Base-by-base conservation (phyloP, 1,140 invertebrate species). In the Pararge aegeria region DNA sequence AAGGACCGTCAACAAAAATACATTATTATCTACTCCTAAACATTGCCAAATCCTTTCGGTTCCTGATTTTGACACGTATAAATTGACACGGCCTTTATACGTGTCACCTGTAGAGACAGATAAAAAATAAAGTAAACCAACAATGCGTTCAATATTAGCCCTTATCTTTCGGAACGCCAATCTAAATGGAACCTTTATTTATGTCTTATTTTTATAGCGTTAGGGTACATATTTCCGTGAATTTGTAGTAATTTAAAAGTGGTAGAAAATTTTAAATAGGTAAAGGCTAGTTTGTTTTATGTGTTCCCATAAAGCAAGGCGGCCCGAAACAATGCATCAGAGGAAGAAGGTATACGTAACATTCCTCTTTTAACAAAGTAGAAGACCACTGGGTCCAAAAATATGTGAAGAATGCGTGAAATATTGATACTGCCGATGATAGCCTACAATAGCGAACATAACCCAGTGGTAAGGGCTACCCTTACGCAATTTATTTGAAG, bases 51-150 rank as follows among this genome's bases (percentile, higher is more conserved):
- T 12, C 42, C 27, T 40, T 27, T 46, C 44, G 19, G 18, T 50
- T 38, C 38, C 56, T 60, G 62, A 70, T 66, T 76, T 78, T 75
- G 78, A 78, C 76, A 75, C 64, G 75, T 79, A 81, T 74, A 79
- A 81, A 81, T 81, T 70, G 72, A 74, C 69, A 62, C 49, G 21
- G 19, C 37, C 42, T 19, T 68, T 78, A 70, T 64, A 57, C 58
- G 44, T 63, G 62, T 64, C 75, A 80, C 78, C 70, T 76, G 70
- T 59, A 58, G 30, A 38, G 13, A 48, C 48, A 64, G 62, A 64
- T 64, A 64, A 66, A 59, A 68, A 46, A 58, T 40, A 61, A 66
- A 63, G 56, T 61, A 57, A 7, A 19, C 42, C 42, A 46, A 15
- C 29, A 48, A 37, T 20, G 21, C 55, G 37, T 44, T 53, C 44